These are phyloP conservation scores for Taxidea taxus DNA, from an alignment of 2,113 vertebrate genomes.

Conservation along the genomic window DNA sequence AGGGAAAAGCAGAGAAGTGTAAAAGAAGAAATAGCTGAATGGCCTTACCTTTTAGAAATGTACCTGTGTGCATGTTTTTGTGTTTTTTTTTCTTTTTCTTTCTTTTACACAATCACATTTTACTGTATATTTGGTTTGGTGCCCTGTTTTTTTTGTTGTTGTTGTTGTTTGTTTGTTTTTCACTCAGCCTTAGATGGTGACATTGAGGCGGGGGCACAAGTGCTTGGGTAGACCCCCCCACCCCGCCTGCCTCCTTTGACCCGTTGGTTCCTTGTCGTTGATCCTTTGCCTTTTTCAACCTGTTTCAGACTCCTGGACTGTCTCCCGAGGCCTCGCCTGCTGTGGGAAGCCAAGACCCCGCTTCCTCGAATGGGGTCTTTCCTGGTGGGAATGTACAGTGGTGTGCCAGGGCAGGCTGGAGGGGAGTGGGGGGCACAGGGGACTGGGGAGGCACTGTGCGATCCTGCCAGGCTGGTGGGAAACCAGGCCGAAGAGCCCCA, in stretches of 20 bases:
- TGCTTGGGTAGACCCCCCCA: fast-evolving
- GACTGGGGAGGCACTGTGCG: background rate
- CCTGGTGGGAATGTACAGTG: fast-evolving
- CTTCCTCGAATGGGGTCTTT: fast-evolving
- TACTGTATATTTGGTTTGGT: fast-evolving
- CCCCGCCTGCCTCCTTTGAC: fast-evolving
- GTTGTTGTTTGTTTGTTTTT: too few relatives aligned
- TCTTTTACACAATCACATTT: background rate
- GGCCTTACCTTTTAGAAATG: background rate
- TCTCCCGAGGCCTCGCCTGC: background rate
- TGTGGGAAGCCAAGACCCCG: background rate
- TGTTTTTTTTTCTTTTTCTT: background rate
- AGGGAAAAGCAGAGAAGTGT: background rate
- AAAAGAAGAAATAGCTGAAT: background rate
- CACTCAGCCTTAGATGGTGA: fast-evolving
- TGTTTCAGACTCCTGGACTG: fast-evolving
- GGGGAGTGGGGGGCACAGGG: background rate
- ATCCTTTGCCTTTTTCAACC: fast-evolving
- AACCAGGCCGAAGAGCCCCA: background rate
- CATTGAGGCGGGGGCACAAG: fast-evolving
- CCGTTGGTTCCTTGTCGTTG: fast-evolving
- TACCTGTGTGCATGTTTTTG: fast-evolving
- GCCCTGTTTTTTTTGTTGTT: too few relatives aligned
- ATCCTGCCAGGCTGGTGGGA: background rate
- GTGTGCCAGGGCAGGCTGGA: fast-evolving